Percentiles rank a stretch among this genome's conserved stretches.
Evolutionary conservation across 2,113 vertebrate genomes (phyloP).

Genomic region (Pimephales promelas): DNA sequence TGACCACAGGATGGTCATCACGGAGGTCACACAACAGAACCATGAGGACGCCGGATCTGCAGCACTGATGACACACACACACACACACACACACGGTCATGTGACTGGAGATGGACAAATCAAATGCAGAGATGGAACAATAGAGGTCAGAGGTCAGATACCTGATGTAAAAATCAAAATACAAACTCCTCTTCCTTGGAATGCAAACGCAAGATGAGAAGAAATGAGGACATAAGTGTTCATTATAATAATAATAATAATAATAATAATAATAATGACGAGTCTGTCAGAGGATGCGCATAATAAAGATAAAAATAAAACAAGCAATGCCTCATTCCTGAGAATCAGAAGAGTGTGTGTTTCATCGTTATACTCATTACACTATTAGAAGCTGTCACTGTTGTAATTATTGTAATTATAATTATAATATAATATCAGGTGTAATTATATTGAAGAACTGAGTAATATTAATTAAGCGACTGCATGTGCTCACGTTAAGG

Average conservation of each 20-base stretch:
- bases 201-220: slow-evolving; percentile 85
- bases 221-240: slow-evolving; percentile 71
- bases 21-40: too few species aligned
- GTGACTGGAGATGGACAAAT: slow-evolving; percentile 54
- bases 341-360: background rate
- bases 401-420: too few species aligned
- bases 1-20: too few species aligned
- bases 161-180: slow-evolving; percentile 96
- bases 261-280: background rate
- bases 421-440: too few species aligned
- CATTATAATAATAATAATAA: slow-evolving; percentile 2
- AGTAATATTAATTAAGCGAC: too few species aligned
- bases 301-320: background rate
- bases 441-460: too few species aligned
- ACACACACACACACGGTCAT: background rate
- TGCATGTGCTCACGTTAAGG: fast-evolving
- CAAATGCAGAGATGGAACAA: slow-evolving; percentile 51
- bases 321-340: background rate
- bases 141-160: slow-evolving; percentile 74
- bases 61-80: background rate
- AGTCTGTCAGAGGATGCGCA: background rate
- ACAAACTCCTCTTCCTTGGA: slow-evolving; percentile 92
- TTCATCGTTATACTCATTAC: too few species aligned
- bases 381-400: too few species aligned
- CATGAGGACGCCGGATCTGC: background rate